These are phyloP conservation scores for Dinoponera quadriceps DNA, from an alignment of 1,140 invertebrate species.

Conservation along the genomic window DNA sequence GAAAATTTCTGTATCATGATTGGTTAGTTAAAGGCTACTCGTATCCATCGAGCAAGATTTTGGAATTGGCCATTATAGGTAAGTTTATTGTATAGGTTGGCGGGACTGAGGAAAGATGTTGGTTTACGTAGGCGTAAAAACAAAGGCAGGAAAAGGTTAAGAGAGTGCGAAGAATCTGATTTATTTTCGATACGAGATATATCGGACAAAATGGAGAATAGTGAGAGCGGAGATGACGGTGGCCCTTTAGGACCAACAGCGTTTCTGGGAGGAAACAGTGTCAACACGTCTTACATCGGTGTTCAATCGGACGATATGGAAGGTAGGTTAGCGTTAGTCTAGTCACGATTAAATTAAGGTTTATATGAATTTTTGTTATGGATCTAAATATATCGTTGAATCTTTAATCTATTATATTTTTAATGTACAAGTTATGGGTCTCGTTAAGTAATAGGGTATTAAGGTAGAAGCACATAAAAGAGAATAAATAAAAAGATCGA, in stretches of 20 bases:
- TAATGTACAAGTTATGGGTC: neutral
- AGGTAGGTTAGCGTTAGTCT: constrained; percentile 78
- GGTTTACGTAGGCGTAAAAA: constrained; percentile 41
- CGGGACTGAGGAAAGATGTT: neutral
- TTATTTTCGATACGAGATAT: constrained; percentile 7
- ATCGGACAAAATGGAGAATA: constrained; percentile 84
- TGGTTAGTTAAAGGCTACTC: too few relatives aligned
- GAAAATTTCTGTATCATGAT: too few relatives aligned
- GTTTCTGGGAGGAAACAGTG: constrained; percentile 81
- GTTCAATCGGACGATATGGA: constrained; percentile 85
- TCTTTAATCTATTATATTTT: neutral
- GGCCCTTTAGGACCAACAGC: constrained; percentile 78
- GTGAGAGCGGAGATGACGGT: constrained; percentile 86
- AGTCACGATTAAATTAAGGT: neutral
- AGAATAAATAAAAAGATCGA: too few relatives aligned
- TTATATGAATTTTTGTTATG: neutral
- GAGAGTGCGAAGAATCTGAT: constrained; percentile 6
- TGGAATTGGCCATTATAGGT: too few relatives aligned
- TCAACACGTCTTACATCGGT: constrained; percentile 82
- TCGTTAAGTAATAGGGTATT: neutral
- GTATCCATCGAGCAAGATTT: too few relatives aligned
- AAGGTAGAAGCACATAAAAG: too few relatives aligned
- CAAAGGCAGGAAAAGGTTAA: constrained; percentile 63
- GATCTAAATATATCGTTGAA: neutral
- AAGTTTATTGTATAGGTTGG: too few relatives aligned